These are phyloP conservation scores for Gari tellinella DNA, from an alignment of 2,888 invertebrate species.

Conservation along the genomic window DNA sequence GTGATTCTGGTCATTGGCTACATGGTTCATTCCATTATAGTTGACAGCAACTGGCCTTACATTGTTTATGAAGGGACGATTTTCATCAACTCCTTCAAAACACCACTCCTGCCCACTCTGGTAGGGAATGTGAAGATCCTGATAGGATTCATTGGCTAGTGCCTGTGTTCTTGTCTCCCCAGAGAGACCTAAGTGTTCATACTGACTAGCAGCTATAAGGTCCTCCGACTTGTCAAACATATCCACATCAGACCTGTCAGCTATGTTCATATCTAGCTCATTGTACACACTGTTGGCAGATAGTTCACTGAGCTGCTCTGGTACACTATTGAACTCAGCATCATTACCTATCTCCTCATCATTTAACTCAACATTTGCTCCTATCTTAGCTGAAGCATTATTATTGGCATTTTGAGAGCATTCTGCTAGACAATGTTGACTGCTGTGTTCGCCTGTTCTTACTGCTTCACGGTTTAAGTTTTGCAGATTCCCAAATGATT, in stretches of 20 bases:
- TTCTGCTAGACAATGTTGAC: no score
- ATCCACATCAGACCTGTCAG: conserved; percentile 33
- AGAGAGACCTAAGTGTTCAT: conserved; percentile 63
- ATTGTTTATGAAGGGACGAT: not conserved
- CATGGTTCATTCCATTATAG: not conserved
- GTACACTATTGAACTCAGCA: conserved; percentile 4
- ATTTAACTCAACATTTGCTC: not conserved
- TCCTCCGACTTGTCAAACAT: conserved; percentile 57
- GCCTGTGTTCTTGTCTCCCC: conserved; percentile 50
- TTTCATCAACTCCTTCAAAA: conserved; percentile 53
- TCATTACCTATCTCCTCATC: not conserved
- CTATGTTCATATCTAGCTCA: conserved; percentile 55
- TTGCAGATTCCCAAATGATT: no score
- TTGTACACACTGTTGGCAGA: conserved; percentile 7
- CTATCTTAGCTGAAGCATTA: no score
- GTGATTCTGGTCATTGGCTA: no score
- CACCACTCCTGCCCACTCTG: conserved; percentile 68
- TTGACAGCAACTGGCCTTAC: no score
- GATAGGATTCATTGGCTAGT: conserved; percentile 51
- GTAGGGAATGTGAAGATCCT: conserved; percentile 65
- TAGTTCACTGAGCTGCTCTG: conserved; percentile 1
- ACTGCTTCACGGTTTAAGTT: no score
- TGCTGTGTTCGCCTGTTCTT: no score
- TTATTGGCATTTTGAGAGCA: no score
- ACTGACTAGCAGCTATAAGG: conserved; percentile 73